phyloP scores from a whole-genome alignment of 2,888 invertebrate species.

The Tolmerus cingulatus region DNA sequence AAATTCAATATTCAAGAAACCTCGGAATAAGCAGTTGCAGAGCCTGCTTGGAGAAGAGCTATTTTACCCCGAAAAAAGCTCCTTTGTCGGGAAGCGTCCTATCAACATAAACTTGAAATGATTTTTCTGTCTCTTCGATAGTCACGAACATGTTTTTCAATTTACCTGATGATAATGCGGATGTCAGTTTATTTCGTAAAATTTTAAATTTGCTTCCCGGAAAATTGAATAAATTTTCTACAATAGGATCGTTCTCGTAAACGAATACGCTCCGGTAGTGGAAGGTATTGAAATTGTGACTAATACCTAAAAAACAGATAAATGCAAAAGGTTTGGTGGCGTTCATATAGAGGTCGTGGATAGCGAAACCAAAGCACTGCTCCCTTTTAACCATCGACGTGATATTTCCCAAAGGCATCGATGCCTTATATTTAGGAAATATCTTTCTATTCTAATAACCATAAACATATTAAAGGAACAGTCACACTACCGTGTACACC shows the following conservation, averaged over 20 bases:
- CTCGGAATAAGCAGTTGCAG: neutral
- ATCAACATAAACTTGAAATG: constrained; percentile 2
- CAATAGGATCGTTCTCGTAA: constrained; percentile 70
- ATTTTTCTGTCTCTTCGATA: constrained; percentile 66
- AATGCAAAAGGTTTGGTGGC: constrained; percentile 60
- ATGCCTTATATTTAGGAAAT: constrained; percentile 67
- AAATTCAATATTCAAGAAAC: neutral
- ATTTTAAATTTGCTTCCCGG: constrained; percentile 70
- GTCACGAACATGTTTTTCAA: constrained; percentile 72
- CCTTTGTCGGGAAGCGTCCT: constrained; percentile 54
- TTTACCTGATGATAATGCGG: constrained; percentile 74
- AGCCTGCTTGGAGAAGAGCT: neutral
- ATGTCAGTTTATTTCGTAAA: constrained; percentile 70
- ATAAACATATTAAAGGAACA: constrained; percentile 52
- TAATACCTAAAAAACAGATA: constrained; percentile 70
- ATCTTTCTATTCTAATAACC: constrained; percentile 68
- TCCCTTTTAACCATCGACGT: constrained; percentile 66
- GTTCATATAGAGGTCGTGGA: constrained; percentile 68
- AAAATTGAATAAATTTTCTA: constrained; percentile 69
- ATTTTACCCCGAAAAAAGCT: neutral
- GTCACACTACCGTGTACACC: neutral
- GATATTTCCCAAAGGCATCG: constrained; percentile 73
- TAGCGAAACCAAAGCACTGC: constrained; percentile 70
- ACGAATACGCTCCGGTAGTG: constrained; percentile 71
- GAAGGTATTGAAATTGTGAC: constrained; percentile 68